Base-by-base conservation (phyloP, 2,797 vertebrate species). In the Sardinella longiceps region DNA sequence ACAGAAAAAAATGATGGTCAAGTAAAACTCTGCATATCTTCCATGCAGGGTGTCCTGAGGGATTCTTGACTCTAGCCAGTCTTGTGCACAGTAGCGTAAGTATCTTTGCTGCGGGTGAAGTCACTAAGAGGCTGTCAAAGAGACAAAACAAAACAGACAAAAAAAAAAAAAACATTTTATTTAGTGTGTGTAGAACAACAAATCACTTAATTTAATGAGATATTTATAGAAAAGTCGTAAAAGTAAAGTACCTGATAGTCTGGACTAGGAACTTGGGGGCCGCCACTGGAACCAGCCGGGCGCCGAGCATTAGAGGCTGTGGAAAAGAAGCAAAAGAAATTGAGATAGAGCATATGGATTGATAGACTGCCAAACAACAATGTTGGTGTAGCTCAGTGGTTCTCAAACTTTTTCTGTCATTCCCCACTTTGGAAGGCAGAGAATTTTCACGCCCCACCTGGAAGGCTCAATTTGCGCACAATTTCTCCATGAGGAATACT, bases 171-270 rank as follows among this genome's bases (percentile, higher is more conserved):
- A 77, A n/a, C 63, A 48, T 66, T 1, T 43, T 14, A 20, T n/a
- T n/a, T n/a, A n/a, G n/a, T n/a, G n/a, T 77, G 30, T 39, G 20
- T 7, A 7, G 23, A 37, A 43, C 6, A 23, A 43, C 37, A 77
- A 39, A 66, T 12, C 51, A 60, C 23, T 10, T 25, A 60, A 0
- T 25, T 60, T 60, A n/a, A 10, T 60, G 1, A n/a, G 5, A 33
- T 14, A 7, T 15, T n/a, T n/a, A n/a, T n/a, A n/a, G n/a, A n/a
- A 37, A n/a, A 81, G 3, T 9, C 20, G 15, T 4, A 0, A 11
- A 20, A n/a, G n/a, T n/a, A 20, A 82, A 83, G 0, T 82, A 95
- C 94, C 90, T 92, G 92, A 81, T 95, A 95, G 46, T 92, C 89
- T 3, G 88, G 53, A 1, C 88, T 81, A 0, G 89, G 89, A 14